A percentile compares a stretch with the other conserved stretches of the same genome.
Evolutionary conservation across 1,140 invertebrate genomes (phyloP).

Genomic region (Gonioctena quinquepunctata): DNA sequence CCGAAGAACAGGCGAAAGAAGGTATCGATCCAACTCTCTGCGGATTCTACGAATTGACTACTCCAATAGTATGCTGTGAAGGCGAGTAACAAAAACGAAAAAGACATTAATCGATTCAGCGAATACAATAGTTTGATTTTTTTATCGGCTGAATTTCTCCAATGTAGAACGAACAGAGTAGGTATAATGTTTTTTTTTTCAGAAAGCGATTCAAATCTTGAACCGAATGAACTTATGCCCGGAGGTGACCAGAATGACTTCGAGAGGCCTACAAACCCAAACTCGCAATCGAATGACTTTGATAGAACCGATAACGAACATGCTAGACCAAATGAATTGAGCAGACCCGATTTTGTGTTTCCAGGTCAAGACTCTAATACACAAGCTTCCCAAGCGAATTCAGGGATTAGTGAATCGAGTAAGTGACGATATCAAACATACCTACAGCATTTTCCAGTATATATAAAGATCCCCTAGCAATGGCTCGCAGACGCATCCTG

Average conservation of each 20-base stretch:
- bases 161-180: neutral
- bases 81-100: no score
- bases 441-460: no score
- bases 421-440: no score
- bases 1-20: slow-evolving; percentile 37
- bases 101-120: no score
- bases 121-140: no score
- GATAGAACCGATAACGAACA: neutral
- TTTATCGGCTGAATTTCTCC: slow-evolving; percentile 22
- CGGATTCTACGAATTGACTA: slow-evolving; percentile 38
- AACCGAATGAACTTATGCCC: neutral
- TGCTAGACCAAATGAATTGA: neutral
- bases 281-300: neutral
- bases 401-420: neutral
- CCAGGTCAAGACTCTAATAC: neutral
- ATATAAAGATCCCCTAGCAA: no score
- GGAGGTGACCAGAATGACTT: neutral
- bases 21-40: slow-evolving; percentile 46
- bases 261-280: neutral
- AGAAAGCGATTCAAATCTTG: neutral
- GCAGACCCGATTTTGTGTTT: neutral
- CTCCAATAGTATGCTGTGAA: slow-evolving; percentile 51
- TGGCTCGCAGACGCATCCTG: no score
- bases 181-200: neutral
- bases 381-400: neutral